Percentiles rank a stretch among this genome's conserved stretches.
Conservation (phyloP, 2,797 vertebrate genomes). For the Phrynocephalus forsythii region DNA sequence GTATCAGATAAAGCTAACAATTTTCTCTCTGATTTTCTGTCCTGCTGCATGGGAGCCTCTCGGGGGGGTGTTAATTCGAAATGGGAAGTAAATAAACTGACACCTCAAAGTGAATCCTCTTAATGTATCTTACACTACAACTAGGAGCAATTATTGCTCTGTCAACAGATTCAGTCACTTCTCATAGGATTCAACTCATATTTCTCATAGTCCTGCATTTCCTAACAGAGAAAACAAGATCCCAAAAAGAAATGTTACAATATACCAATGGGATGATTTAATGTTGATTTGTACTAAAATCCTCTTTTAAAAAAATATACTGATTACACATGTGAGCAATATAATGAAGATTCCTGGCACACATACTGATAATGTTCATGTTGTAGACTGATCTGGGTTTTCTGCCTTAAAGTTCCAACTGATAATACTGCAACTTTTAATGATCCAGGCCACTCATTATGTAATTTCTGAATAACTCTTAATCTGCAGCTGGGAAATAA, state of each 20-base stretch:
- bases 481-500: not conserved
- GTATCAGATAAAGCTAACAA: too few species aligned
- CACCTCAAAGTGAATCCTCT: not conserved
- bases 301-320: conserved; percentile 21
- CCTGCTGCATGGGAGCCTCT: too few species aligned
- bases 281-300: conserved; percentile 21
- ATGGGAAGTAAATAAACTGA: not conserved
- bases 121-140: not conserved
- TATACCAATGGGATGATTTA: conserved; percentile 5
- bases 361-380: not conserved
- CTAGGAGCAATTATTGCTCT: not conserved
- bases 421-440: conserved; percentile 19
- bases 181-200: not conserved
- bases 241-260: conserved; percentile 1
- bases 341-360: conserved; percentile 19
- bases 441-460: conserved; percentile 1
- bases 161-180: not conserved
- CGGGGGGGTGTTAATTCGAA: too few species aligned
- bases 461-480: conserved; percentile 9
- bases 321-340: not conserved
- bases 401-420: conserved; percentile 1
- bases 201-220: too few species aligned
- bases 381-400: not conserved
- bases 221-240: too few species aligned
- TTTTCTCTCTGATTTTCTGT: too few species aligned